Percentiles rank a stretch among this genome's conserved stretches.
Conservation (phyloP, 2,888 invertebrate genomes). For the Aphodius granarius region DNA sequence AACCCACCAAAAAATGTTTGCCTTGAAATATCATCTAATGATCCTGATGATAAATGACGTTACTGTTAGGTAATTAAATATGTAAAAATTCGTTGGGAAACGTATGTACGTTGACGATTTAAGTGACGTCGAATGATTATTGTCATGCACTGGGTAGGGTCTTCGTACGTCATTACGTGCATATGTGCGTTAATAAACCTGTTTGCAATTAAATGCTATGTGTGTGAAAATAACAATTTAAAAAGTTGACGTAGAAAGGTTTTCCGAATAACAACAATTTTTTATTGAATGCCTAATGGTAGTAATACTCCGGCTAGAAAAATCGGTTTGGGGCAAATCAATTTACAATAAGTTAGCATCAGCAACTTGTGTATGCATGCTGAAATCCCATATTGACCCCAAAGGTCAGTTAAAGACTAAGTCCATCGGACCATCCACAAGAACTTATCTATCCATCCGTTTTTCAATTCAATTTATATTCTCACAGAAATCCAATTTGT, state of each 20-base stretch:
- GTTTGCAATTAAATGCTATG: neutral
- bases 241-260: neutral
- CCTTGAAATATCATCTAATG: too few species aligned
- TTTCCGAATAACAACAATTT: neutral
- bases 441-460: neutral
- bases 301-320: neutral
- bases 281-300: neutral
- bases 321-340: neutral
- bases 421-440: neutral
- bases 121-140: neutral
- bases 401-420: neutral
- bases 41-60: too few species aligned
- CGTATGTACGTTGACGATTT: neutral
- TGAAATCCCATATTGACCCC: neutral
- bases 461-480: slow-evolving; percentile 10
- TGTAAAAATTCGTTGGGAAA: too few species aligned
- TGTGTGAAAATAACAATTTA: neutral
- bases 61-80: too few species aligned
- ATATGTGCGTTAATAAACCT: neutral
- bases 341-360: slow-evolving; percentile 13
- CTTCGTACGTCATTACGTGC: neutral
- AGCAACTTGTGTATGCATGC: slow-evolving; percentile 4
- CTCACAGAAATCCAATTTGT: slow-evolving; percentile 7
- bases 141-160: neutral
- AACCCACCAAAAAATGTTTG: too few species aligned